Conservation (phyloP, 2,797 vertebrate species). For the Ibycter americanus region DNA sequence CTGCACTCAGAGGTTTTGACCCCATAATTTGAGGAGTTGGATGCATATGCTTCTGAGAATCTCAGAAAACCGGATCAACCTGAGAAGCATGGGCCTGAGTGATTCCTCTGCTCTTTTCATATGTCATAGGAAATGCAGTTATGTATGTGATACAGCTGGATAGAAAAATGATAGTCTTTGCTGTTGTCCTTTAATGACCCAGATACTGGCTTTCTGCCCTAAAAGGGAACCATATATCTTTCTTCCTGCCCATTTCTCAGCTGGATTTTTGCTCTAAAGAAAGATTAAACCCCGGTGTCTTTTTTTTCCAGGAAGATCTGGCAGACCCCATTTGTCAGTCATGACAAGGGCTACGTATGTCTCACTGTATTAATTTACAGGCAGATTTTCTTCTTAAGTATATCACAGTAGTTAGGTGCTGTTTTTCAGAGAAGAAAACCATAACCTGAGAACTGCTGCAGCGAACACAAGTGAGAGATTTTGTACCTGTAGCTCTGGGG, state of each 20-base stretch:
- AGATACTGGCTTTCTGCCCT: background rate
- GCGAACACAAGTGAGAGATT: background rate
- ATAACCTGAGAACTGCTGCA: background rate
- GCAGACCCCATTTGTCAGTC: background rate
- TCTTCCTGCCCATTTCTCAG: background rate
- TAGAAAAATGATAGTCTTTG: background rate
- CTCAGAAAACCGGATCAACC: background rate
- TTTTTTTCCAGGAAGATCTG: background rate
- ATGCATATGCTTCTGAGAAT: background rate
- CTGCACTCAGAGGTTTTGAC: background rate
- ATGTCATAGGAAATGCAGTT: background rate
- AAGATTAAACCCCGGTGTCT: background rate
- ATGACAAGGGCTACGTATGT: background rate
- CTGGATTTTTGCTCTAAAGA: background rate
- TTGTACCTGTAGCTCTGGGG: constrained; percentile 82
- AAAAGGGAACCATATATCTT: background rate
- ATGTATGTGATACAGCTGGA: background rate
- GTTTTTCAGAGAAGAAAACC: background rate
- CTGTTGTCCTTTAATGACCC: background rate
- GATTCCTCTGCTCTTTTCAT: background rate
- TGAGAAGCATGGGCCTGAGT: background rate
- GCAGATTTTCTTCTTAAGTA: background rate
- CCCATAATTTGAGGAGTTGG: background rate
- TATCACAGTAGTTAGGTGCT: background rate
- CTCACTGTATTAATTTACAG: background rate